A percentile compares a stretch with the other conserved stretches of the same genome.
Evolutionary conservation across 1,140 invertebrate genomes (phyloP).

Genomic region (Brachionus rubens): DNA sequence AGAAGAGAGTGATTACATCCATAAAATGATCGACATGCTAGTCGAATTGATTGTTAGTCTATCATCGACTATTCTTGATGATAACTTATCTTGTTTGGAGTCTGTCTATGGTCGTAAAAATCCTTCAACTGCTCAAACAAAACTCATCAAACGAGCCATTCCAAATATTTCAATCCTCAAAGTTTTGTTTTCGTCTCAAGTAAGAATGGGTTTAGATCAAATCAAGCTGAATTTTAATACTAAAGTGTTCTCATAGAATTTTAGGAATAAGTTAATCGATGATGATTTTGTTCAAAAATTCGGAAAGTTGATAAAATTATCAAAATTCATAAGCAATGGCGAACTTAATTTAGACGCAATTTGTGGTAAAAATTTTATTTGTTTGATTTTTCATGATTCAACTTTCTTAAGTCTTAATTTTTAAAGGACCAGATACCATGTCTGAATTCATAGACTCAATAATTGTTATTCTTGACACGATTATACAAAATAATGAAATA

Average conservation of each 20-base stretch:
- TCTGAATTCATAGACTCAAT: constrained; percentile 3
- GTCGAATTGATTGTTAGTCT: neutral
- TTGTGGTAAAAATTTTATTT: constrained; percentile 54
- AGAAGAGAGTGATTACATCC: constrained; percentile 35
- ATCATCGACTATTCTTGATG: constrained; percentile 44
- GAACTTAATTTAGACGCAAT: constrained; percentile 52
- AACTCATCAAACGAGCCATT: constrained; percentile 52
- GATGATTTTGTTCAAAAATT: constrained; percentile 52
- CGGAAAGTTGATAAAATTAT: constrained; percentile 51
- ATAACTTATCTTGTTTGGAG: constrained; percentile 53
- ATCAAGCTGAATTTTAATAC: neutral
- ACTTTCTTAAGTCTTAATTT: neutral
- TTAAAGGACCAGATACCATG: constrained; percentile 8
- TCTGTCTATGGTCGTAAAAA: constrained; percentile 54
- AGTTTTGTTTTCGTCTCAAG: constrained; percentile 54
- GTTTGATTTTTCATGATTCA: too few species aligned
- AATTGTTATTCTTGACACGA: neutral
- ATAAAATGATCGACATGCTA: constrained; percentile 37
- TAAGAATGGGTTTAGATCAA: constrained; percentile 40
- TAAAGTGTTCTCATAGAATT: constrained; percentile 51
- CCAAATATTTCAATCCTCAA: constrained; percentile 53
- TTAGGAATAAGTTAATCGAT: constrained; percentile 51
- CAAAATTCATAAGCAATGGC: constrained; percentile 52
- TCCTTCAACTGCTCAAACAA: constrained; percentile 53
- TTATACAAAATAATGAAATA: constrained; percentile 23